phyloP scores from a whole-genome alignment of 2,113 vertebrate species.

The Hypanus sabinus region DNA sequence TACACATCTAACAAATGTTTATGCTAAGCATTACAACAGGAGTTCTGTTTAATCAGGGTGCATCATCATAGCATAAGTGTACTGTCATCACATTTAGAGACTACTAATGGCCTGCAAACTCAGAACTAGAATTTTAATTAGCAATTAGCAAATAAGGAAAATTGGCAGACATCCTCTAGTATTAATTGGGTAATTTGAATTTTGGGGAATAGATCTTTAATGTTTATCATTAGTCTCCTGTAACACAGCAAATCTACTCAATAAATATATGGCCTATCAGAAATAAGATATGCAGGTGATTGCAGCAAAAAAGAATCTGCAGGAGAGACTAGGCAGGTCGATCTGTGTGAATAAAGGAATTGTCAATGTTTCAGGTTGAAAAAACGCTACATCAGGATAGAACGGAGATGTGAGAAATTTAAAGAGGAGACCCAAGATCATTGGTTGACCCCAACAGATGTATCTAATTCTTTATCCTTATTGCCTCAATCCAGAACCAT shows the following conservation, averaged over 20 bases:
- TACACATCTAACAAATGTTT: not conserved
- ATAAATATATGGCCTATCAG: not conserved
- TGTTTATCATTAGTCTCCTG: not conserved
- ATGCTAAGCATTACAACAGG: not conserved
- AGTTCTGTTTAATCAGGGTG: not conserved
- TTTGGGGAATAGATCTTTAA: not conserved
- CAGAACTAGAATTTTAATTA: not conserved
- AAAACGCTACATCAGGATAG: too few species aligned
- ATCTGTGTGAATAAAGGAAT: too few species aligned
- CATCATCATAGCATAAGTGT: not conserved
- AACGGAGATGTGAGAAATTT: too few species aligned
- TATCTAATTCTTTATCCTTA: too few species aligned
- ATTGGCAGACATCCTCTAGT: not conserved
- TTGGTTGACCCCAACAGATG: too few species aligned
- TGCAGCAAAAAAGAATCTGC: not conserved
- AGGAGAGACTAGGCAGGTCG: too few species aligned
- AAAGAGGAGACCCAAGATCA: too few species aligned
- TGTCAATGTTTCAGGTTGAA: too few species aligned
- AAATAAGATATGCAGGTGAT: not conserved
- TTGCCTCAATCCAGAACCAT: not conserved
- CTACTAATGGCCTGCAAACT: not conserved
- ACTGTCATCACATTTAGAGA: not conserved
- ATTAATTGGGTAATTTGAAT: not conserved
- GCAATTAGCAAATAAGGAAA: not conserved
- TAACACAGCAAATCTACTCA: not conserved